Percentiles rank a stretch among this genome's conserved stretches.
These are phyloP conservation scores for Apodemus speciosus DNA, from an alignment of 2,113 vertebrate species.

Conservation along the genomic window DNA sequence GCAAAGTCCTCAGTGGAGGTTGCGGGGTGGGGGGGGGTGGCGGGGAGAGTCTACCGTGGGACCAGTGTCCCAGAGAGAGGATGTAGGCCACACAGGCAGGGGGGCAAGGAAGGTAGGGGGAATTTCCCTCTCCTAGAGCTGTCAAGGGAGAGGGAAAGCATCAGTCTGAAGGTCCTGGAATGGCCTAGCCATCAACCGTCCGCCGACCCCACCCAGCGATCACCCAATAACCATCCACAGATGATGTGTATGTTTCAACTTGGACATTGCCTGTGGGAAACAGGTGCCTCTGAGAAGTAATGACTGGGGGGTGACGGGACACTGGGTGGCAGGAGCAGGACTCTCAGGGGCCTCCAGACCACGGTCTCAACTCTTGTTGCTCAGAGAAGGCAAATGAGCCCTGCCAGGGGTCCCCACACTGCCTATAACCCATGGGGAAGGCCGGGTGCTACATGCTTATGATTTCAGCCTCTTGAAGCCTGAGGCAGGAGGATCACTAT, in stretches of 20 bases:
- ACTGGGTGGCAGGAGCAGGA: neutral
- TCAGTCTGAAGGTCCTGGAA: neutral
- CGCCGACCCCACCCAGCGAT: neutral
- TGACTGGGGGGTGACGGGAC: neutral
- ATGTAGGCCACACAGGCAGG: neutral
- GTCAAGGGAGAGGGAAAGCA: neutral
- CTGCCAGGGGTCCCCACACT: neutral
- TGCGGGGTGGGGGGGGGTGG: too few species aligned
- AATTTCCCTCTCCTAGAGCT: neutral
- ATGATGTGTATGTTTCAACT: neutral
- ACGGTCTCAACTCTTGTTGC: neutral
- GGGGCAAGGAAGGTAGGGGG: neutral
- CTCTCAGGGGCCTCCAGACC: neutral
- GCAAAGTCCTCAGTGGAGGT: neutral
- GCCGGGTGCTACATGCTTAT: neutral
- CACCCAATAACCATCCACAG: neutral
- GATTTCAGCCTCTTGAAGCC: neutral
- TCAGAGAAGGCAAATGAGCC: neutral
- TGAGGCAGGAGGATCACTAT: neutral
- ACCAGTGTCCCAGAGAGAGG: neutral
- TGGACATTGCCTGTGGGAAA: neutral
- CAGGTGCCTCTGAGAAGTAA: neutral
- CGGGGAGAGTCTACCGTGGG: neutral
- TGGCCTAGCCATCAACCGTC: neutral
- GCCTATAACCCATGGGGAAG: neutral